phyloP scores from a whole-genome alignment of 2,113 vertebrate species.

The Semicossyphus pulcher region DNA sequence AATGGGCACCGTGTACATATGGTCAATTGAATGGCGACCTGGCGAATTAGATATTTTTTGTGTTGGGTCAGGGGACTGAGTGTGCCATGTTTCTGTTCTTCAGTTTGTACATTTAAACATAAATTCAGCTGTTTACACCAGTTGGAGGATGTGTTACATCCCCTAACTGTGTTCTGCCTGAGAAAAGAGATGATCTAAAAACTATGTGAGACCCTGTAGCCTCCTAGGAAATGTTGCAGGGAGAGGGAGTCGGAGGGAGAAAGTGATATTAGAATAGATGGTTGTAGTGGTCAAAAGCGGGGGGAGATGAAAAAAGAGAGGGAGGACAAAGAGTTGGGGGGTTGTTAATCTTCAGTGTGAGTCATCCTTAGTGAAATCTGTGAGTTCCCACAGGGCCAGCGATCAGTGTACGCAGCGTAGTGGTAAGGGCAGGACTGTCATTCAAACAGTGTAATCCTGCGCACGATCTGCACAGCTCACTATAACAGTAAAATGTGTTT shows the following conservation, averaged over 20 bases:
- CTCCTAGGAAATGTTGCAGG: background rate
- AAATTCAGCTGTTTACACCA: constrained; percentile 25
- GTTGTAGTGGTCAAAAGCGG: constrained; percentile 10
- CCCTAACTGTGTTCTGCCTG: background rate
- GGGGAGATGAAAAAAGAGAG: background rate
- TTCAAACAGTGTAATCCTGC: constrained; percentile 38
- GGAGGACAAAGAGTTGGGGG: constrained; percentile 14
- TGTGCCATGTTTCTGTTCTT: constrained; percentile 2
- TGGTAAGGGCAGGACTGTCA: constrained; percentile 62
- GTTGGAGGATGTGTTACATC: constrained; percentile 1
- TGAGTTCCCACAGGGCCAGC: constrained; percentile 40
- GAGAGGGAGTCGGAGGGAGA: background rate
- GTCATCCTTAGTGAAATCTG: constrained; percentile 57
- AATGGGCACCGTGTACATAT: too few species aligned
- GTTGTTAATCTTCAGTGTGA: constrained; percentile 48
- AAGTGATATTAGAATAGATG: background rate
- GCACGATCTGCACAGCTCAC: constrained; percentile 5
- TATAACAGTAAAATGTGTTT: background rate
- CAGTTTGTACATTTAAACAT: constrained; percentile 24
- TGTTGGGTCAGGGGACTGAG: too few species aligned
- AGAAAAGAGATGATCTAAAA: background rate
- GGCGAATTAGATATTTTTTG: too few species aligned
- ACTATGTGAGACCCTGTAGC: background rate
- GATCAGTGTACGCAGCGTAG: background rate
- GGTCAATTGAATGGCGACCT: too few species aligned